phyloP scores from a whole-genome alignment of 37 sponge, comb jelly and placozoan species.

The Spongia lamella region DNA sequence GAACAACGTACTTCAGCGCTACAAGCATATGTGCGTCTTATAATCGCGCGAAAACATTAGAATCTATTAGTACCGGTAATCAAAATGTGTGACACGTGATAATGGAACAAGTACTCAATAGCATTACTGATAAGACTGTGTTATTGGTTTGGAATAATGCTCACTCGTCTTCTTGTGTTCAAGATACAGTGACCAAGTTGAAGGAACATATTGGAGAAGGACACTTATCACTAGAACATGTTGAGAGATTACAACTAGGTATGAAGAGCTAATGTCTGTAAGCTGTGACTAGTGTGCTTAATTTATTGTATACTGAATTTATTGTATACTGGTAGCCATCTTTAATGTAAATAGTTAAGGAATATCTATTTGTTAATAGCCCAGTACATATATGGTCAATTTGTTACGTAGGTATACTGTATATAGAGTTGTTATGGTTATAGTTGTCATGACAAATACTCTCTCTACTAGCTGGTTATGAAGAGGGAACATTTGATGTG shows the following conservation, averaged over 20 bases:
- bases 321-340: background rate
- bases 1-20: no score
- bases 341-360: no score
- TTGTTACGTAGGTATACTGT: no score
- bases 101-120: background rate
- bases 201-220: constrained; percentile 3
- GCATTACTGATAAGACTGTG: constrained; percentile 1
- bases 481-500: constrained; percentile 55
- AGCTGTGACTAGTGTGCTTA: background rate
- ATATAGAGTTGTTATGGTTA: no score
- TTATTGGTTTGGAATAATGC: constrained; percentile 3
- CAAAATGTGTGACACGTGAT: no score
- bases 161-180: background rate
- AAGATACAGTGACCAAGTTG: background rate
- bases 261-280: background rate
- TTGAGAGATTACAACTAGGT: constrained; percentile 12
- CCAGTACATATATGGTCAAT: no score
- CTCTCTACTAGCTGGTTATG: constrained; percentile 42
- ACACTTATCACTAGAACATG: constrained; percentile 11
- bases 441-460: no score
- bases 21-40: no score
- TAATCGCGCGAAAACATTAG: no score
- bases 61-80: no score
- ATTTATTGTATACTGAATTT: background rate
- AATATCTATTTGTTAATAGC: no score